phyloP scores from a whole-genome alignment of 2,888 invertebrate species.

The Dascillus cervinus region DNA sequence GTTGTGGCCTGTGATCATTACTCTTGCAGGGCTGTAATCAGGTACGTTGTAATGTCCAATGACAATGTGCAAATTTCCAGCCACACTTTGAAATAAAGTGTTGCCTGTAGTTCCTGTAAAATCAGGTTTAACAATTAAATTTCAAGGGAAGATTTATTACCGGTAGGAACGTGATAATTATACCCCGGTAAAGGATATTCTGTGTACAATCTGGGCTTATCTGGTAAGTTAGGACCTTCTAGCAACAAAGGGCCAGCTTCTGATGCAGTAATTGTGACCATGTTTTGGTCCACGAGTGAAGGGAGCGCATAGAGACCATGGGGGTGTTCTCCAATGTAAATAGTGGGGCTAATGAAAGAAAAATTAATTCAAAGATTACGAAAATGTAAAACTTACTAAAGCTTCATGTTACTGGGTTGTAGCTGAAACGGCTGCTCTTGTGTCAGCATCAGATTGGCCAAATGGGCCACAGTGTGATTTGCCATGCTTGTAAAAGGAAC shows the following conservation, averaged over 20 bases:
- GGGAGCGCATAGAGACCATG: slow-evolving; percentile 89
- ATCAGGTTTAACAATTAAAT: too few relatives aligned
- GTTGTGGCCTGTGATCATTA: slow-evolving; percentile 35
- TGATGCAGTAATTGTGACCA: slow-evolving; percentile 70
- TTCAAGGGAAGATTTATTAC: too few relatives aligned
- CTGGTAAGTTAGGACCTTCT: slow-evolving; percentile 56
- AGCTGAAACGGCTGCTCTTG: slow-evolving; percentile 36
- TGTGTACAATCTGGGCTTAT: slow-evolving; percentile 24
- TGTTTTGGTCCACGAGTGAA: slow-evolving; percentile 84
- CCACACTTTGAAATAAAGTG: slow-evolving; percentile 36
- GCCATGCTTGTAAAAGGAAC: slow-evolving; percentile 87
- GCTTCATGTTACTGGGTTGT: slow-evolving; percentile 44
- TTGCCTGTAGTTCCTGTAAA: too few relatives aligned
- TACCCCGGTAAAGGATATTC: slow-evolving; percentile 29
- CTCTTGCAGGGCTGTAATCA: slow-evolving; percentile 42
- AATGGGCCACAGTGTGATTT: slow-evolving; percentile 70
- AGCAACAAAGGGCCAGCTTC: slow-evolving; percentile 62
- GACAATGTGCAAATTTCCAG: slow-evolving; percentile 37
- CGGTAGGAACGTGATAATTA: slow-evolving; percentile 30
- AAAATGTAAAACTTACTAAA: slow-evolving; percentile 42
- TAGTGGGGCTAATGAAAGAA: slow-evolving; percentile 60
- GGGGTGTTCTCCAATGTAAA: slow-evolving; percentile 85
- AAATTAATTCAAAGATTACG: slow-evolving; percentile 1
- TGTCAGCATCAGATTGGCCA: slow-evolving; percentile 34
- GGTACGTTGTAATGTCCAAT: slow-evolving; percentile 68